Evolutionary conservation across 2,888 invertebrate species (phyloP), one percentile per base, ranked within the genome.

Genomic region (Limenitis camilla): DNA sequence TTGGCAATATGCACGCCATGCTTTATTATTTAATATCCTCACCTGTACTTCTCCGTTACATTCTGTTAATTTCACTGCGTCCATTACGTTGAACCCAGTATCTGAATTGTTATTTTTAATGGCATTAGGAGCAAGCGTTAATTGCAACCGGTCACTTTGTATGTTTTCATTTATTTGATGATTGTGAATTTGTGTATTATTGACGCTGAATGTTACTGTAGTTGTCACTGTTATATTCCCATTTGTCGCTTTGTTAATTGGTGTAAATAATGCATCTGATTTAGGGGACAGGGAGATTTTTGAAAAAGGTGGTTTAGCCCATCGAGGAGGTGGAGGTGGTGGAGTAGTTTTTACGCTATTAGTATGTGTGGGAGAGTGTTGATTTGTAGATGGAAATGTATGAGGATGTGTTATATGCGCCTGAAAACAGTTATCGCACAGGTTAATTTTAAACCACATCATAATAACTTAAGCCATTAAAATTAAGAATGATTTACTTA

Each of bases 151-250:
- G 61, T 88, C 84, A 61, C 76, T 85, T 66, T 82, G 78, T 68
- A 86, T 81, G 70, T 75, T 76, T 68, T 87, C 80, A 69, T 85
- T 80, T 75, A 84, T 81, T 78, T 88, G 80, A 69, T 90, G 89
- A 60, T 84, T 86, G 67, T 83, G 86, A 65, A 84, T 78, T 73
- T 86, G 83, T 53, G 84, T 81, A 69, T 89, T 88, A 81, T 92
- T 92, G 64, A 94, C 92, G 66, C 92, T 93, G 74, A 94, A 94
- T 11, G 94, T 94, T 43, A 95, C 93, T n/a, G 94, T 94, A n/a
- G 94, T 93, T 43, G 95, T 94, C 45, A 94, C 93, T 41, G 92
- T 93, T 73, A 94, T 94, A 74, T 94, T 94, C 72, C 91, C 93
- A 71, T 89, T 89, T 53, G 88, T 78, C 55, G 77, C 66, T 63